Evolutionary conservation across 2,888 invertebrate genomes (phyloP), one percentile per base, ranked within the genome.

Genomic region (Drosophila subsilvestris): DNA sequence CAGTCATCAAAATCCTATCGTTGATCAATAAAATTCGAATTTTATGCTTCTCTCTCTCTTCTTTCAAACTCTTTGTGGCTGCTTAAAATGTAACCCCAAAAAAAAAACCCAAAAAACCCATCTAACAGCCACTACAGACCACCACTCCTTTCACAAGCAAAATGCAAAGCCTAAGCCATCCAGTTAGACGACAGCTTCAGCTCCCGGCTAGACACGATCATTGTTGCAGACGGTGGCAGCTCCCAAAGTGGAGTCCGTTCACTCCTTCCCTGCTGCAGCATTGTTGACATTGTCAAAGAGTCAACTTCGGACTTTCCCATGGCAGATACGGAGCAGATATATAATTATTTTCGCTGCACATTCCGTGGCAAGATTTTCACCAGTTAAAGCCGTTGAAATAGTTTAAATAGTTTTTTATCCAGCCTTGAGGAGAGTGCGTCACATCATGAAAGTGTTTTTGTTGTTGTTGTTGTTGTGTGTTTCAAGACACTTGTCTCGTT

Each of bases 341-440:
- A 70, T 72, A 54, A 70, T 59, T 67, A 67, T 70, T 61, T 61
- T 68, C 63, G 57, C 54, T 76, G 67, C 51, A 57, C 56, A 57
- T 72, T 45, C 53, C 62, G 58, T 51, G 50, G 65, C 42, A 22
- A 29, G 53, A 48, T 65, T 65, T 65, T 65, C 53, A 42, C 65
- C 65, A 48, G 51, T 65, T 53, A 53, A 65, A 42, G 65, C 37
- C 53, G 48, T 54, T 62, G 61, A 37, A 45, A 32, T 48, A 48
- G 37, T 62, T 48, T 18, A 58, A 62, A 29, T 22, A 22, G 20
- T 65, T 47, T 65, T 47, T 12, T 32, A 32, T 65, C 45, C 65
- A 48, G 48, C 43, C 44, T 55, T 66, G 62, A 43, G 14, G 37
- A 65, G 65, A 22, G 22, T 48, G 47, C 18, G 62, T 42, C 61